Percentiles rank a stretch among this genome's conserved stretches.
Conservation (phyloP, 2,888 invertebrate genomes). For the Colostygia pectinataria region DNA sequence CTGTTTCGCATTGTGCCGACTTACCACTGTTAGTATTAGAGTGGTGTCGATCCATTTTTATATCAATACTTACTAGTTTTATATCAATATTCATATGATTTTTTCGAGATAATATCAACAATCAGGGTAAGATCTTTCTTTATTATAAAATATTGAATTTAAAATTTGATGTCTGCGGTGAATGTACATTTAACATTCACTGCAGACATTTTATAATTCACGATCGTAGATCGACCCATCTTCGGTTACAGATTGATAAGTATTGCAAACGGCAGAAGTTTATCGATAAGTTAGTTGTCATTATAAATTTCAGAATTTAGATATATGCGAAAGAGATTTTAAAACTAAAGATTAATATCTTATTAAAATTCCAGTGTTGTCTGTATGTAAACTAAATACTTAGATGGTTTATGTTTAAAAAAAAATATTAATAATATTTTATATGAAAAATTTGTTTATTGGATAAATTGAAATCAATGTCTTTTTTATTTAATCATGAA, state of each 20-base stretch:
- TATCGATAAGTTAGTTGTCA: no score
- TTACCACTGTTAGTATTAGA: no score
- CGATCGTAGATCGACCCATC: no score
- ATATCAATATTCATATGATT: background rate
- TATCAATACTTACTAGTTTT: slow-evolving; percentile 6
- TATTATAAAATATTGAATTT: background rate
- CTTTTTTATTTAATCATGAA: background rate
- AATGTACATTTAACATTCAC: no score
- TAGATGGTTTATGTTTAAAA: background rate
- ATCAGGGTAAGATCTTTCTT: slow-evolving; percentile 20
- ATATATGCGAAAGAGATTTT: slow-evolving; percentile 5
- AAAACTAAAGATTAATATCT: background rate
- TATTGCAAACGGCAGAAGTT: no score
- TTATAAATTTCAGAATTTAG: background rate
- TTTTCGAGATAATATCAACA: slow-evolving; percentile 11
- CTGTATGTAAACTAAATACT: background rate
- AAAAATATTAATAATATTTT: background rate
- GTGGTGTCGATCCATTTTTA: background rate
- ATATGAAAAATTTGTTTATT: background rate
- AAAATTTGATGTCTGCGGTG: background rate
- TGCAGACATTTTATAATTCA: no score
- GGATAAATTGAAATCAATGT: background rate
- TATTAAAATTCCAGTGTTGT: slow-evolving; percentile 2
- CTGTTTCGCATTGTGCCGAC: no score
- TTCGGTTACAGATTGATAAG: no score